Evolutionary conservation across 2,888 invertebrate species (phyloP), one percentile per base, ranked within the genome.

Genomic region (Drosophila cracens): DNA sequence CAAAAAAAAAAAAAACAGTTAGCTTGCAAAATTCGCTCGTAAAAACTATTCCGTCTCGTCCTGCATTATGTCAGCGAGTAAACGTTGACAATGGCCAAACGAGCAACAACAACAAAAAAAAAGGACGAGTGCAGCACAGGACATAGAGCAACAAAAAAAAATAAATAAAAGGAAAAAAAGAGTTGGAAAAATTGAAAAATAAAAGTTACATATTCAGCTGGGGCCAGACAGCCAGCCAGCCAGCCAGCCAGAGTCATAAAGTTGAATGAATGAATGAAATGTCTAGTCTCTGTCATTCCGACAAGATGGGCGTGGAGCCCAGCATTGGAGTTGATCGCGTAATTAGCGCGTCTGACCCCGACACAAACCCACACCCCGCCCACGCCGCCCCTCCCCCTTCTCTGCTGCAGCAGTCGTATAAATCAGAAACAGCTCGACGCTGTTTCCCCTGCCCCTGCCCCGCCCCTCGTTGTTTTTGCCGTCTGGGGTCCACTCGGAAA

Each of bases 131-230:
- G 27, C 10, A 33, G 65, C 34, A 56, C 36, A 49, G 69, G 27
- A 63, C 40, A 52, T 61, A 51, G 54, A 56, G 43, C 27, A 48
- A 4, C 21, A 48, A 56, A 51, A 56, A 71, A 56, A 18, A 16
- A 49, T 4, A 36, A 40, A 11, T 31, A 1, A 31, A 27, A 27
- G 27, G 27, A 29, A 27, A n/a, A 48, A 62, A 71, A 61, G 82
- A 83, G 82, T 84, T 88, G 71, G 66, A 65, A 46, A 83, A 89
- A 91, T 90, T 91, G 88, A 90, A 90, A 91, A 91, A 91, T 90
- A 91, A 91, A 92, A 91, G 88, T 88, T 79, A 72, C 54, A 64
- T 63, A 53, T 76, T 63, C 53, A 63, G 16, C 54, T 16, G 61
- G 27, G 38, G 29, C 60, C 49, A 64, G 60, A 51, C 70, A 66